Percentiles rank a stretch among this genome's conserved stretches.
phyloP scores from a whole-genome alignment of 1,140 invertebrate species.

The Sminthurinus signatus region DNA sequence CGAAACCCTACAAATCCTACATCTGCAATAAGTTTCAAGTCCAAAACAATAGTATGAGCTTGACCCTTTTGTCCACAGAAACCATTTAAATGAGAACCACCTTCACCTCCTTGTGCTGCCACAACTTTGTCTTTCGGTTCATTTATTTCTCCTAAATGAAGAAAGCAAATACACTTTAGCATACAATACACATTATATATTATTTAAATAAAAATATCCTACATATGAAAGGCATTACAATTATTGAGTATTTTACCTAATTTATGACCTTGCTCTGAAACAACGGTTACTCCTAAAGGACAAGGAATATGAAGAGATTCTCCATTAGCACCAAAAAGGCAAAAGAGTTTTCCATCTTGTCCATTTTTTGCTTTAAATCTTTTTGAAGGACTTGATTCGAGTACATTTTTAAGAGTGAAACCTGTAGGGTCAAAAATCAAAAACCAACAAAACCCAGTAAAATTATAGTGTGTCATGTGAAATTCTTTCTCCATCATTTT shows the following conservation, averaged over 20 bases:
- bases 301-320: constrained; percentile 62
- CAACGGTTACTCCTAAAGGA: constrained; percentile 70
- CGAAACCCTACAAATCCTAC: constrained; percentile 86
- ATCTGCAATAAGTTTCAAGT: constrained; percentile 85
- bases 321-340: constrained; percentile 67
- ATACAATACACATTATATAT: too few relatives aligned
- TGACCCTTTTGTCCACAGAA: constrained; percentile 68
- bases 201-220: too few relatives aligned
- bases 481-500: not conserved
- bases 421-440: constrained; percentile 26
- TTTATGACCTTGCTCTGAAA: constrained; percentile 55
- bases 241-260: too few relatives aligned
- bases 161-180: constrained; percentile 11
- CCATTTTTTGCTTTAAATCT: constrained; percentile 59
- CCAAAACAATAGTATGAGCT: constrained; percentile 59
- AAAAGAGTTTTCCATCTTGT: constrained; percentile 60
- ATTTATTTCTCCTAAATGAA: constrained; percentile 63
- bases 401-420: constrained; percentile 54
- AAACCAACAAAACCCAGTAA: not conserved
- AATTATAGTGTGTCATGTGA: not conserved
- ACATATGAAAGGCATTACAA: too few relatives aligned
- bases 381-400: constrained; percentile 51
- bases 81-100: constrained; percentile 61
- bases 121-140: constrained; percentile 58
- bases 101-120: constrained; percentile 66